Percentiles rank a stretch among this genome's conserved stretches.
Evolutionary conservation across 2,113 vertebrate genomes (phyloP).

Genomic region (Phocoena sinus): DNA sequence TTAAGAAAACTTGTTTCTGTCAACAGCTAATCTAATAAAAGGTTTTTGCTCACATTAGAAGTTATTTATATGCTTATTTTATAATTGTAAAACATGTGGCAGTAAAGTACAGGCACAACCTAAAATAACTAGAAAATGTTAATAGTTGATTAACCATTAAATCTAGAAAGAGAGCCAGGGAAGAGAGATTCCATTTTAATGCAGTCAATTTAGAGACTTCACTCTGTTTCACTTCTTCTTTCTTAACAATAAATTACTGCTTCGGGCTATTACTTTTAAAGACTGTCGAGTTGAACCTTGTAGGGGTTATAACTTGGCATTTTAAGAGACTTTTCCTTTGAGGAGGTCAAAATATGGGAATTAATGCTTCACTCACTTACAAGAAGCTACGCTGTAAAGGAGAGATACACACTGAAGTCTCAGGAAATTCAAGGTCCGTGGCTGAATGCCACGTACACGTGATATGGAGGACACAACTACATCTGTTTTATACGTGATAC

Average conservation of each 20-base stretch:
- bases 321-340: conserved; percentile 31
- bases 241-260: neutral
- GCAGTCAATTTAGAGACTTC: neutral
- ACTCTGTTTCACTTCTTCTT: neutral
- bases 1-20: conserved; percentile 61
- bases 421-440: neutral
- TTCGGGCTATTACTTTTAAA: conserved; percentile 5
- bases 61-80: conserved; percentile 54
- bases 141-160: conserved; percentile 46
- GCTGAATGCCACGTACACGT: neutral
- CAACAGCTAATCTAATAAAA: conserved; percentile 60
- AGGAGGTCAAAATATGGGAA: neutral
- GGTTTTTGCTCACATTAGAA: conserved; percentile 63
- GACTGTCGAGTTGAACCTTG: neutral
- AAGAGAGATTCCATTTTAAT: neutral
- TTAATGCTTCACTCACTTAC: neutral
- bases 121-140: conserved; percentile 61
- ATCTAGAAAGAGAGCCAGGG: neutral
- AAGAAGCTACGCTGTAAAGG: neutral
- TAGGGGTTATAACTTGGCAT: neutral
- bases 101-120: conserved; percentile 38
- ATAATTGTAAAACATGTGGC: conserved; percentile 43
- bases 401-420: neutral
- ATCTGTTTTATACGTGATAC: neutral
- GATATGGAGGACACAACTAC: neutral